phyloP scores from a whole-genome alignment of 2,113 vertebrate genomes.

The Turdus rufiventris region DNA sequence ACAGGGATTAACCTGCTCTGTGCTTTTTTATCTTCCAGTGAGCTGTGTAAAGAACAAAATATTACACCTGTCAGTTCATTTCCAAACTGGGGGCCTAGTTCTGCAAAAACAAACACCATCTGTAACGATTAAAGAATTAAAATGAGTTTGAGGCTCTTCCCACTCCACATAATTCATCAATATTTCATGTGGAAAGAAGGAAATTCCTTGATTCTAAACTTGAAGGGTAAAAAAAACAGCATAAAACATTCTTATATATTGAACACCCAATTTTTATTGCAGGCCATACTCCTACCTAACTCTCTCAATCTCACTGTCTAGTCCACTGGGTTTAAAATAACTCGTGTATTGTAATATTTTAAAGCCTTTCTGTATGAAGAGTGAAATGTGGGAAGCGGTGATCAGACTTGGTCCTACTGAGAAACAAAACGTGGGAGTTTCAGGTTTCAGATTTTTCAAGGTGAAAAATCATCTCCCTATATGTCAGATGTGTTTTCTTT shows the following conservation, averaged over 20 bases:
- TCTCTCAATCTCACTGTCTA: background rate
- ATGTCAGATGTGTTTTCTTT: background rate
- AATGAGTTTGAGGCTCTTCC: background rate
- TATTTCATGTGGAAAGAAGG: background rate
- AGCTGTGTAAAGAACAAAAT: background rate
- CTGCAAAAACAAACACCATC: background rate
- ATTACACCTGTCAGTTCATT: background rate
- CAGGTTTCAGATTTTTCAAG: background rate
- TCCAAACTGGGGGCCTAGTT: background rate
- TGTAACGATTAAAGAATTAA: background rate
- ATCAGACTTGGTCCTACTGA: background rate
- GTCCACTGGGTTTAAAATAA: background rate
- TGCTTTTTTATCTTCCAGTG: background rate
- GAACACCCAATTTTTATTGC: background rate
- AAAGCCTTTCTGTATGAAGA: background rate
- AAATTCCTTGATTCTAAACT: background rate
- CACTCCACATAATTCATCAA: background rate
- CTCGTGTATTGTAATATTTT: background rate
- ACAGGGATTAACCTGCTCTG: background rate
- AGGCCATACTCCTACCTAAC: background rate
- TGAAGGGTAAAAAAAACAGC: background rate
- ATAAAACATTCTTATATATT: background rate
- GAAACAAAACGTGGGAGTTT: background rate
- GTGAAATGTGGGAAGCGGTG: fast-evolving
- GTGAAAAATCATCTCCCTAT: background rate